These are phyloP conservation scores for Drosophila mimetica DNA, from an alignment of 2,888 invertebrate genomes.

Conservation along the genomic window DNA sequence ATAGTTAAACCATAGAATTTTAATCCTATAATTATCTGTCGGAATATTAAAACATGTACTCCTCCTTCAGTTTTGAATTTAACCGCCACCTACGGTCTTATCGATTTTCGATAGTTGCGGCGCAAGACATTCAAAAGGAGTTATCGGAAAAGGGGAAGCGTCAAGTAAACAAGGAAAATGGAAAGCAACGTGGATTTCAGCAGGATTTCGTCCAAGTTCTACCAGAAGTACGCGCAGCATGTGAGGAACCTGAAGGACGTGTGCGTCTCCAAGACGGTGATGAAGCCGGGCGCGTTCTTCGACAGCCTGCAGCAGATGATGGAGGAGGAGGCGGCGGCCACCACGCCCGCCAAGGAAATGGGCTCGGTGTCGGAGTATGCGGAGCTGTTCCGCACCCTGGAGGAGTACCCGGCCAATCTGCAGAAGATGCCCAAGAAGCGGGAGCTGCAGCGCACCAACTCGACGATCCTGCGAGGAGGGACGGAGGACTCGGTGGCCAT, in stretches of 20 bases:
- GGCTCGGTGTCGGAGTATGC: constrained; percentile 67
- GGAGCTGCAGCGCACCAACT: constrained; percentile 69
- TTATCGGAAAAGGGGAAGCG: background rate
- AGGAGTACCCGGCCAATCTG: constrained; percentile 78
- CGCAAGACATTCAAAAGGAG: constrained; percentile 17
- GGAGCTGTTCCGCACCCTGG: constrained; percentile 74
- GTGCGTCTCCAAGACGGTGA: constrained; percentile 68
- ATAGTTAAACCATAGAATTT: too few relatives aligned
- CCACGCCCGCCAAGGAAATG: constrained; percentile 53
- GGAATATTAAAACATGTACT: background rate
- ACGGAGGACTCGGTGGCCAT: constrained; percentile 29
- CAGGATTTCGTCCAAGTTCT: constrained; percentile 41
- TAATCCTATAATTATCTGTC: background rate
- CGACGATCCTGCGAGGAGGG: constrained; percentile 43
- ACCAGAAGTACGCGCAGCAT: constrained; percentile 48
- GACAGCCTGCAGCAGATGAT: constrained; percentile 64
- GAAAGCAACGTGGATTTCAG: constrained; percentile 16
- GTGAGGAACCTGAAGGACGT: constrained; percentile 61
- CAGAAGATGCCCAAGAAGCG: constrained; percentile 67
- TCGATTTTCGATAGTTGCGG: constrained; percentile 2
- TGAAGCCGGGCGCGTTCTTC: constrained; percentile 65
- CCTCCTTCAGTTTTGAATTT: too few relatives aligned
- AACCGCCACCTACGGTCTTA: background rate
- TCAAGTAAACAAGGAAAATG: constrained; percentile 7
- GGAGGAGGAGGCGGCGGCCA: constrained; percentile 52